These are phyloP conservation scores for Pogonophryne albipinna DNA, from an alignment of 2,797 vertebrate genomes.

Conservation along the genomic window DNA sequence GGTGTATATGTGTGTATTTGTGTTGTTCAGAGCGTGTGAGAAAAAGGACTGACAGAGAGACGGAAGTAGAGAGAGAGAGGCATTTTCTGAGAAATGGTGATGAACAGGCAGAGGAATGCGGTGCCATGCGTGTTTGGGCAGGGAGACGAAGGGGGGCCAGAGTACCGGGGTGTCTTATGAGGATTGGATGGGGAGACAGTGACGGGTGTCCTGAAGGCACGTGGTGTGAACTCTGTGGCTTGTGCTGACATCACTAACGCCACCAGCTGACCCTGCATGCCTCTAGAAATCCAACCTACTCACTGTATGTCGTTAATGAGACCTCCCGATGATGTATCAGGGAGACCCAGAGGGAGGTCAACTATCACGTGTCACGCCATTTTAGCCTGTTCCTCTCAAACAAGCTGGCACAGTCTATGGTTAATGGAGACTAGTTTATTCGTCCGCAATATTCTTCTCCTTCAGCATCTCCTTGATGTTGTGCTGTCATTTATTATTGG, in stretches of 20 bases:
- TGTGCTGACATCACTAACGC: constrained; percentile 49
- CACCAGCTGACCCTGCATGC: constrained; percentile 54
- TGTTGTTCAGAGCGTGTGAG: constrained; percentile 34
- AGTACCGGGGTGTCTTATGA: constrained; percentile 44
- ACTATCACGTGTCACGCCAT: constrained; percentile 26
- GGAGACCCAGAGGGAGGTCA: constrained; percentile 29
- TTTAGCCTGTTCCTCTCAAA: constrained; percentile 6
- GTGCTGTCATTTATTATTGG: neutral
- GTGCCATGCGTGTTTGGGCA: constrained; percentile 58
- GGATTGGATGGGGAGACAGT: constrained; percentile 35
- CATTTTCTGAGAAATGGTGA: constrained; percentile 67
- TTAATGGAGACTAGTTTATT: constrained; percentile 1
- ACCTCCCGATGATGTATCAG: constrained; percentile 26
- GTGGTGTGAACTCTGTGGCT: constrained; percentile 38
- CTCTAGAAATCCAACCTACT: constrained; percentile 24
- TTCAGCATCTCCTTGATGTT: neutral
- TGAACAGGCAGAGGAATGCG: constrained; percentile 65
- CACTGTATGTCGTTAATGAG: constrained; percentile 48
- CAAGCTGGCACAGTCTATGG: neutral
- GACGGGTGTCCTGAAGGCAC: constrained; percentile 45
- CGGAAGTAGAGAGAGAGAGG: constrained; percentile 41
- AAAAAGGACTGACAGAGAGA: constrained; percentile 44
- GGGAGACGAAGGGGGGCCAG: constrained; percentile 21
- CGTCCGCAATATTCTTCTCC: neutral
- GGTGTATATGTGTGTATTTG: constrained; percentile 35